Evolutionary conservation across 92 coral and sea anemone genomes (phyloP), one percentile per base, ranked within the genome.

Genomic region (Isaurus tuberculatus): DNA sequence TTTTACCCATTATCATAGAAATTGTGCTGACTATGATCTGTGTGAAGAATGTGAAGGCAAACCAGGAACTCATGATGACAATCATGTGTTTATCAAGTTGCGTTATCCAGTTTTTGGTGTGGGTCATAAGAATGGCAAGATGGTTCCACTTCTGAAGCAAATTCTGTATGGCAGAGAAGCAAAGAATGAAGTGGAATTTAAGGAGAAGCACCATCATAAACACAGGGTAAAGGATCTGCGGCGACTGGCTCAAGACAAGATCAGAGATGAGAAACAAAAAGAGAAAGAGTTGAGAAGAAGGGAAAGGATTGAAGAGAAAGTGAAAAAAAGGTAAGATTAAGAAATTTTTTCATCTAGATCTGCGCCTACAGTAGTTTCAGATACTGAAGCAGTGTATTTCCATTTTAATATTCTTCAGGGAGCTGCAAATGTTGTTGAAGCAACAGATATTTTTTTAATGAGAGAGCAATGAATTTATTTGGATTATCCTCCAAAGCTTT

Each of bases 41-140:
- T 95, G 98, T 75, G 98, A 92, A 86, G 70, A 86, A 8, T 96
- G 99, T 72, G 99, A 96, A 82, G 89, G 80, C 17, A 87, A 70
- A 28, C 85, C 82, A 27, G 98, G 79, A 11, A 70, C 90, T 23
- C 99, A 96, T 40, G 81, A 92, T 36, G 80, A 79, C 0, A 55
- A 78, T 40, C 99, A 96, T 70, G 97, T 88, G 51, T 96, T 96
- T 65, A 65, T 93, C 46, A 96, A 96, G 84, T 85, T 96, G 77
- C 91, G 88, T 33, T 77, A 71, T 60, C 93, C 86, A 44, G 87
- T 90, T 16, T 87, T 88, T 34, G 99, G 97, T 27, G 87, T 94
- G 33, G 99, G 99, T 0, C 86, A 90, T 20, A 92, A 90, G 73
- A 92, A 94, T 73, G 97, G 98, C 32, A 95, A 94, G 68, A 96